Evolutionary conservation across 30 jellyfish, hydroid and myxozoan genomes (phyloP), one percentile per base, ranked within the genome.

Genomic region (Turritopsis dohrnii): DNA sequence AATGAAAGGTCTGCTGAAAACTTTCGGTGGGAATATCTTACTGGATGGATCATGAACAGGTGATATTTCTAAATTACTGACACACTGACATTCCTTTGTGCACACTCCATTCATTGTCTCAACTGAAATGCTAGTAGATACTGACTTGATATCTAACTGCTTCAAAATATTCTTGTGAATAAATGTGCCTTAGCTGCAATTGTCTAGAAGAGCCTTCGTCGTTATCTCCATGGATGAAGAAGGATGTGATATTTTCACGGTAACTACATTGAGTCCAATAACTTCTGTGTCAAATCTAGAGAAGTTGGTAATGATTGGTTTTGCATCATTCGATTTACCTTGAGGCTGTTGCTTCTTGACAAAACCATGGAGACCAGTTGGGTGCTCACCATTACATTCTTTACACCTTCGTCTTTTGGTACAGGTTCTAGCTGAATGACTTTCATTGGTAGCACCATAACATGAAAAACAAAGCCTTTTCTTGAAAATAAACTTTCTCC

Each of bases 401-500:
- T 13, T 41, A 13, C 60, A 41, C 13, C 13, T 41, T 41, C 60
- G 60, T 41, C 60, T 41, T 41, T 41, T 41, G 9, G 60, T 41
- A 13, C 60, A 41, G 13, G 60, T 41, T 41, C n/a, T n/a, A n/a
- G n/a, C n/a, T n/a, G n/a, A n/a, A n/a, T n/a, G n/a, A n/a, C n/a
- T n/a, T 41, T 41, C 60, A 41, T 13, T 41, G 13, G 60, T 41
- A 41, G 60, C 60, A 41, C 60, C 60, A 26, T 66, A 66, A 26
- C 76, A 66, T 8, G 76, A 66, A 17, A 66, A 66, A 26, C n/a
- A 66, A 66, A 66, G 76, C 29, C 76, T 66, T 8, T 66, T 66
- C 17, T 26, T n/a, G 30, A 69, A 69, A 19, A 23, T 16, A 69
- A 69, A n/a, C 1, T 19, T 69, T 19, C 30, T 7, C 16, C 16